A percentile compares a stretch with the other conserved stretches of the same genome.
These are phyloP conservation scores for Agrotis segetum DNA, from an alignment of 2,888 invertebrate species.

Conservation along the genomic window DNA sequence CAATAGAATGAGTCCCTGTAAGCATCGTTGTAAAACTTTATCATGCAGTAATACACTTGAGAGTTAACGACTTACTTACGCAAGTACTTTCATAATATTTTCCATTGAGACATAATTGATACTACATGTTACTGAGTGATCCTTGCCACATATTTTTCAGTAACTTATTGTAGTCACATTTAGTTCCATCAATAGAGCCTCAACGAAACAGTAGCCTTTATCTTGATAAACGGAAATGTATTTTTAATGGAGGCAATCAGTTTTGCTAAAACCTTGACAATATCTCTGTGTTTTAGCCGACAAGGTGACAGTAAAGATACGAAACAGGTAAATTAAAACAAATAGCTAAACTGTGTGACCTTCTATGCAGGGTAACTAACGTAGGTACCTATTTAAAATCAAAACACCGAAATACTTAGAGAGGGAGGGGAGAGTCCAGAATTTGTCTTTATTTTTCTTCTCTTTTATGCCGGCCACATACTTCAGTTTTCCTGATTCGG, in stretches of 20 bases:
- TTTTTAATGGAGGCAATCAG: slow-evolving; percentile 1
- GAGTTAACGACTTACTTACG: slow-evolving; percentile 27
- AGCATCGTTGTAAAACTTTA: slow-evolving; percentile 34
- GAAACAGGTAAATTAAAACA: neutral
- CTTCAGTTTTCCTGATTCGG: too few relatives aligned
- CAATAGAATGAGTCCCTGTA: slow-evolving; percentile 25
- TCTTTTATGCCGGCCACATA: too few relatives aligned
- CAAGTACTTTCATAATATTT: slow-evolving; percentile 13
- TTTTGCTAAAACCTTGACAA: neutral
- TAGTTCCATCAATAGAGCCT: neutral
- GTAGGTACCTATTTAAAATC: neutral
- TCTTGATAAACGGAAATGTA: neutral
- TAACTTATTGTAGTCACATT: neutral
- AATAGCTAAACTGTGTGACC: neutral
- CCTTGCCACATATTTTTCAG: neutral
- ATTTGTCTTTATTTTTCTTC: too few relatives aligned
- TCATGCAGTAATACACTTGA: slow-evolving; percentile 27
- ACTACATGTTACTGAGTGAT: too few relatives aligned
- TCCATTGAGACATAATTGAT: neutral
- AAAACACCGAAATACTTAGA: neutral
- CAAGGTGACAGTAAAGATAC: neutral
- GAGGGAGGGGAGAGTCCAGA: neutral
- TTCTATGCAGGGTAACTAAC: neutral
- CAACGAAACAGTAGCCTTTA: slow-evolving; percentile 8
- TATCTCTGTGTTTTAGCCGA: neutral